Conservation (phyloP, 2,888 invertebrate genomes). For the Lepidochitona cinerea region DNA sequence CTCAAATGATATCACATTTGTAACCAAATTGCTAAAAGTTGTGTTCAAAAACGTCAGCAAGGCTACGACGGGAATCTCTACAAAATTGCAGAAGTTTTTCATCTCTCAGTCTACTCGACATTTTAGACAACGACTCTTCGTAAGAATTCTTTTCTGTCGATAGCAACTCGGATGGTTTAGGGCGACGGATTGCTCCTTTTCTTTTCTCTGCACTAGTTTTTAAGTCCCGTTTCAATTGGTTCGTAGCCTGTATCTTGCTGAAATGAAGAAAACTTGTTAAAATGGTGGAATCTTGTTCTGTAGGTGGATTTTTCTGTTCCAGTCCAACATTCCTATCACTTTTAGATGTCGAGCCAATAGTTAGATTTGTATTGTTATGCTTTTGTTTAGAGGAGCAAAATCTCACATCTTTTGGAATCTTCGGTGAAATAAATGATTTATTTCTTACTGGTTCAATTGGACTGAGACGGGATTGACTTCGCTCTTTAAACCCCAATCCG, state of each 20-base stretch:
- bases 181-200: neutral
- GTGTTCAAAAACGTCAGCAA: neutral
- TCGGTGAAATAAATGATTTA: neutral
- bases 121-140: neutral
- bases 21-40: no score
- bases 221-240: neutral
- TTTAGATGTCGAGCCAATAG: neutral
- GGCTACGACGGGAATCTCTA: neutral
- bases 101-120: neutral
- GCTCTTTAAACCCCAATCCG: no score
- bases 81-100: neutral
- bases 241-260: neutral
- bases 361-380: no score
- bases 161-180: neutral
- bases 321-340: neutral
- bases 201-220: neutral
- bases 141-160: neutral
- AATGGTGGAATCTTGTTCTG: neutral
- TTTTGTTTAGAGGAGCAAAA: neutral
- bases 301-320: neutral
- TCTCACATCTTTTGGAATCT: no score
- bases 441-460: neutral
- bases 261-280: neutral
- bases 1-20: no score
- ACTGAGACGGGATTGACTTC: neutral